Evolutionary conservation across 2,888 invertebrate species (phyloP), one percentile per base, ranked within the genome.

Genomic region (Cheilosia pagana): DNA sequence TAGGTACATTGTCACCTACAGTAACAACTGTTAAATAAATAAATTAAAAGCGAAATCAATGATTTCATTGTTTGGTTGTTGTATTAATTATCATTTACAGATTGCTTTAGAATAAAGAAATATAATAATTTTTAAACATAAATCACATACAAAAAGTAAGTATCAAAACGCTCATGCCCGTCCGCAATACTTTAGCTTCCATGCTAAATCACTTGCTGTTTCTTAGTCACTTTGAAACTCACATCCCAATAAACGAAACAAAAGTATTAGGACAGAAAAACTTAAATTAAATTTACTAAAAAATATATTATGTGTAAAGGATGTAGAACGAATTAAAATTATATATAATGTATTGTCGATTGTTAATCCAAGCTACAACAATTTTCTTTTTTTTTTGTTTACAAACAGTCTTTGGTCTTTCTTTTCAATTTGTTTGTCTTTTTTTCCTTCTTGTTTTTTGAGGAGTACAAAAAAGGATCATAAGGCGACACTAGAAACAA

Each of bases 351-450:
- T 35, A 59, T 72, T 60, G 21, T 48, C 53, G 14, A 50, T 23
- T 41, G 19, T 12, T 35, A 35, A 35, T 21, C 28, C 52, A 59
- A 50, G 57, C 60, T 28, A 43, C 6, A 43, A 55, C 50, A 50
- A 25, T 45, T 53, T 19, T 55, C 21, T 28, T 60, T 23, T 63
- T n/a, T n/a, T 45, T 63, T 70, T 45, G 39, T 48, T 41, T 78
- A 65, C 59, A 83, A 55, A 83, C 70, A 85, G 83, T 85, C 83
- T 85, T 85, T 85, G 83, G 83, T 75, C 43, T 12, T 63, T 45
- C 35, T 41, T 35, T 72, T 52, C 28, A 60, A 52, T 41, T 50
- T 50, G 39, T 25, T 59, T 23, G 21, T 25, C 60, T 57, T 39
- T 31, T 28, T 7, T 8, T 16, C 16, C 16, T 50, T 50, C 50